Base-by-base conservation (phyloP, 1,140 invertebrate species). In the Teleopsis dalmanni region DNA sequence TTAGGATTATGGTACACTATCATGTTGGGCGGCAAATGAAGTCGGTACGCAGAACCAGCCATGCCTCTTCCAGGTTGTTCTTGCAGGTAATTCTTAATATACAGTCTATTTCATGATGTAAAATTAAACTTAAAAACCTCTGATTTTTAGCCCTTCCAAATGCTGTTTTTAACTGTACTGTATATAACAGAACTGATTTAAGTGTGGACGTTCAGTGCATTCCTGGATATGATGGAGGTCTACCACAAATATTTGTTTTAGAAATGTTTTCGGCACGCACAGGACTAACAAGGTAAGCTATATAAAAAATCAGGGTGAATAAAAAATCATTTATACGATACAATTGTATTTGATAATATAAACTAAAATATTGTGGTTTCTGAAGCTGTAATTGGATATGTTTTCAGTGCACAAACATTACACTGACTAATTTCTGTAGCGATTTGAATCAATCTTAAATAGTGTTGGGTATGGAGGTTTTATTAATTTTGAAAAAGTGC, bases 1-100 rank as follows among this genome's bases (percentile, higher is more conserved):
- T 11, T 53, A 71, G 57, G 81, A 88, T 73, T 86, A 87, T 68
- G 82, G 86, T 42, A 83, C 84, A 13, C 65, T 87, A 48, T 80
- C 82, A n/a, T 89, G 86, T 64, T 83, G 83, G 74, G 87, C 84
- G 3, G 77, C 80, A 50, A 91, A 90, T 65, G 76, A 79, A 52
- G 82, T 89, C 42, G 87, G 87, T 33, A 74, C 75, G 14, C 87
- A 89, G 62, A 67, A 79, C 35, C 76, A 79, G 34, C 87, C 87
- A 7, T 90, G 87, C 62, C 76, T 88, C 53, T 90, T 87, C 68
- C 85, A 87, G 64, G 81, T 90, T 59, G 82, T 85, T 11, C 76
- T 81, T 26, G 83, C 84, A 36, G 82, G 83, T 85, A 60, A 76
- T 72, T 69, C 33, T 11, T 35, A 10, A 29, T 31, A 21, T 13